phyloP scores from a whole-genome alignment of 2,113 vertebrate genomes.

The Rhagologus leucostigma region DNA sequence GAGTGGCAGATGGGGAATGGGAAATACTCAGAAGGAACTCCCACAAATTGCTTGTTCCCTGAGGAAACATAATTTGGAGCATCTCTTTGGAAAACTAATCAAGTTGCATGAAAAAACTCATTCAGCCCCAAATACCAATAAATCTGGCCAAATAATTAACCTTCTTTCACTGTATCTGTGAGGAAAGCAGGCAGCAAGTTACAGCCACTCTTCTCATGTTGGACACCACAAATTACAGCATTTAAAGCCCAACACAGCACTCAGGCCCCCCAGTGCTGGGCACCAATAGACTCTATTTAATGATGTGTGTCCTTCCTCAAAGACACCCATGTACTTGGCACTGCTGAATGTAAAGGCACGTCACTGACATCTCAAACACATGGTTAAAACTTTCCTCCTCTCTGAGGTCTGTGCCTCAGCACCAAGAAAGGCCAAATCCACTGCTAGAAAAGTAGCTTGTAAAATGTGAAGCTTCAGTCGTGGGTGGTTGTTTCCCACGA shows the following conservation, averaged over 20 bases:
- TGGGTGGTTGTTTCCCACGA: accelerated
- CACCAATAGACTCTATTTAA: neutral
- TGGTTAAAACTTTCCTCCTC: neutral
- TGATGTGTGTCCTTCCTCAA: neutral
- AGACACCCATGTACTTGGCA: neutral
- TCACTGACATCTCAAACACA: neutral
- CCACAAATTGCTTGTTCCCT: neutral
- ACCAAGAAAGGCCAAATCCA: neutral
- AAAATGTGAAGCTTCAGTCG: neutral
- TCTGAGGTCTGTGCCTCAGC: neutral
- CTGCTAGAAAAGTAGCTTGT: neutral
- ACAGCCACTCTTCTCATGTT: neutral
- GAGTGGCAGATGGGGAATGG: neutral
- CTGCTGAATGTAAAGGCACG: accelerated
- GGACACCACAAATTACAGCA: neutral
- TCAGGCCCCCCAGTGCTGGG: neutral
- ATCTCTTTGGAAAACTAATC: neutral
- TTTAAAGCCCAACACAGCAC: neutral
- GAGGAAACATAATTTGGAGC: neutral
- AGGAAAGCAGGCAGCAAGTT: neutral
- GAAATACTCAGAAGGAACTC: neutral
- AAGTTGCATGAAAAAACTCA: neutral
- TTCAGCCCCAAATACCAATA: neutral
- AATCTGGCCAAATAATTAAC: neutral
- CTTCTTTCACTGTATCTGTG: neutral